Evolutionary conservation across 2,888 invertebrate genomes (phyloP).

Genomic region (Nowickia ferox): DNA sequence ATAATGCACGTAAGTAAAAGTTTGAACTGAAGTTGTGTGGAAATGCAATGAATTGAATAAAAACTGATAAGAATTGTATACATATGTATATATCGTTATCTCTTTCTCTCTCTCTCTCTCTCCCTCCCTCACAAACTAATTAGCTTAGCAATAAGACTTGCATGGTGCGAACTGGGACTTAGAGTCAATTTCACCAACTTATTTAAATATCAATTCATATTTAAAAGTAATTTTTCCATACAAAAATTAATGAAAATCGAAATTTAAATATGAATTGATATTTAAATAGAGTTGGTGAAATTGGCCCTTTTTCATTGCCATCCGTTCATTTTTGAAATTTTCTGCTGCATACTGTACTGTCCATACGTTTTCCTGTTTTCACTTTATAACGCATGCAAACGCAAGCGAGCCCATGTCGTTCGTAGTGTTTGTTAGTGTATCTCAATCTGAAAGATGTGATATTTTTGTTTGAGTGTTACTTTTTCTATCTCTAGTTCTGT

Average conservation of each 20-base stretch:
- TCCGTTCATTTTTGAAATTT: not conserved
- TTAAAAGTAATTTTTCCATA: too few relatives aligned
- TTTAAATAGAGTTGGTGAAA: too few relatives aligned
- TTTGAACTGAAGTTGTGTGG: not conserved
- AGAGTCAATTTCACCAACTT: too few relatives aligned
- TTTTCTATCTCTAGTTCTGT: constrained; percentile 39
- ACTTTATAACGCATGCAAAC: constrained; percentile 45
- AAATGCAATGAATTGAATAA: not conserved
- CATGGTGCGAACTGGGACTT: too few relatives aligned
- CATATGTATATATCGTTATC: too few relatives aligned
- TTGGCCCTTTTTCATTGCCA: not conserved
- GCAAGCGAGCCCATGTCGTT: not conserved
- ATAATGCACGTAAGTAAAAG: constrained; percentile 18
- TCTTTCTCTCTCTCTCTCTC: too few relatives aligned
- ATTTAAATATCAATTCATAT: too few relatives aligned
- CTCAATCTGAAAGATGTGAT: constrained; percentile 21
- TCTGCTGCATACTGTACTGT: not conserved
- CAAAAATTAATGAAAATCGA: too few relatives aligned
- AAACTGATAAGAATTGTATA: constrained; percentile 4
- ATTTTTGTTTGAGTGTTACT: constrained; percentile 29
- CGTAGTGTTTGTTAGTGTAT: constrained; percentile 8
- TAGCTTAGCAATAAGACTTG: too few relatives aligned
- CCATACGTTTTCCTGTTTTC: constrained; percentile 68
- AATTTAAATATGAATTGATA: too few relatives aligned
- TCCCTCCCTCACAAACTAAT: too few relatives aligned